These are phyloP conservation scores for Xestia xanthographa DNA, from an alignment of 2,888 invertebrate species.

Conservation along the genomic window DNA sequence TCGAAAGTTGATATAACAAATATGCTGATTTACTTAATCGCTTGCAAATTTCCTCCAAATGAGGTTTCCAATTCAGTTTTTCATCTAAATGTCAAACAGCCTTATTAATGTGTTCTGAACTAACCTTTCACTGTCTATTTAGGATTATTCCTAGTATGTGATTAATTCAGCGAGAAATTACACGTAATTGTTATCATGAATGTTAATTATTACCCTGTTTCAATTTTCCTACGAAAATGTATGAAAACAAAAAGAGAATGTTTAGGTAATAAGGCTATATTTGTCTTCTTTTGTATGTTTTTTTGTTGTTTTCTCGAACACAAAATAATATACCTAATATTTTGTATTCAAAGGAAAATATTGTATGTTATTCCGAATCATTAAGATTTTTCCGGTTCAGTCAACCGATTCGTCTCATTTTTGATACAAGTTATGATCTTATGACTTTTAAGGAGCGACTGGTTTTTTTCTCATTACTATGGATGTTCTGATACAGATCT, in stretches of 20 bases:
- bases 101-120: no score
- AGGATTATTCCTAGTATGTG: neutral
- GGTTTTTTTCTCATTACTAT: neutral
- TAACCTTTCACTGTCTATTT: no score
- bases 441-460: neutral
- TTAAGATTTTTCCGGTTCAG: neutral
- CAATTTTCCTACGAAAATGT: no score
- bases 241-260: neutral
- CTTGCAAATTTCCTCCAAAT: no score
- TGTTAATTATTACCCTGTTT: neutral
- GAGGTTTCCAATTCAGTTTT: no score
- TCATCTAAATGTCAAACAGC: no score
- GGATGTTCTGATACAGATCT: neutral
- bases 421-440: neutral
- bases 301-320: neutral
- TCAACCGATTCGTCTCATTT: slow-evolving; percentile 3
- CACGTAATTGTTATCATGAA: neutral
- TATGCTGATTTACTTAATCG: no score
- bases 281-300: neutral
- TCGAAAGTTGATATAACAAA: no score
- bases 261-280: no score
- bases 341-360: slow-evolving; percentile 9
- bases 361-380: neutral
- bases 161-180: slow-evolving; percentile 1
- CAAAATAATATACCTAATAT: neutral